phyloP scores from a whole-genome alignment of 2,888 invertebrate genomes.

The Caenorhabditis doughertyi region DNA sequence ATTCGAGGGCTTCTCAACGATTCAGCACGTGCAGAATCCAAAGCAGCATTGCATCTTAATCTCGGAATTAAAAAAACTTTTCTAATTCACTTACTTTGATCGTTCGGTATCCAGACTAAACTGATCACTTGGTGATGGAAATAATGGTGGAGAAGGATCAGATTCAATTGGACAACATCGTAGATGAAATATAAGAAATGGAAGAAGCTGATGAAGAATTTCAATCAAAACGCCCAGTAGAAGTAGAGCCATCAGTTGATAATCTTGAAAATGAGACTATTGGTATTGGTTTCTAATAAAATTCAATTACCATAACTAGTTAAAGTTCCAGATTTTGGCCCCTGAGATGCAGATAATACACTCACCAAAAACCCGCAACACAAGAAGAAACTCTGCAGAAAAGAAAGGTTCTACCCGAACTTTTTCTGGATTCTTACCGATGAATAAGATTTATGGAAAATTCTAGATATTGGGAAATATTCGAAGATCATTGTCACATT shows the following conservation, averaged over 20 bases:
- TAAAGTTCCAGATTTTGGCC: slow-evolving; percentile 30
- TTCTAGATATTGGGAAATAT: slow-evolving; percentile 50
- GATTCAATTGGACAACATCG: slow-evolving; percentile 66
- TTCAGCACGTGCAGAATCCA: slow-evolving; percentile 69
- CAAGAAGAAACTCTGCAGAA: slow-evolving; percentile 30
- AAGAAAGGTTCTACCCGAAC: background rate
- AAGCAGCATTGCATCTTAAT: slow-evolving; percentile 64
- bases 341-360: slow-evolving; percentile 4
- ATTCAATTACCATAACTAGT: slow-evolving; percentile 27
- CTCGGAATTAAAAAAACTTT: too few species aligned
- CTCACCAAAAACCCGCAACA: slow-evolving; percentile 34
- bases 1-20: slow-evolving; percentile 61
- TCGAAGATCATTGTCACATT: slow-evolving; percentile 45
- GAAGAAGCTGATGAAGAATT: slow-evolving; percentile 53
- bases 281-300: background rate
- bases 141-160: slow-evolving; percentile 64
- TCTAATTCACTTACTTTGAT: slow-evolving; percentile 47
- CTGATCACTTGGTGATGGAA: slow-evolving; percentile 67
- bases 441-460: background rate
- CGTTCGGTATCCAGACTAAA: slow-evolving; percentile 71
- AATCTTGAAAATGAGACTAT: slow-evolving; percentile 24
- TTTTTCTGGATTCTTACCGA: slow-evolving; percentile 2
- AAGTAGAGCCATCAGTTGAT: slow-evolving; percentile 42
- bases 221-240: slow-evolving; percentile 31
- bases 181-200: slow-evolving; percentile 48